These are phyloP conservation scores for Pelobates fuscus DNA, from an alignment of 2,113 vertebrate species.

Conservation along the genomic window DNA sequence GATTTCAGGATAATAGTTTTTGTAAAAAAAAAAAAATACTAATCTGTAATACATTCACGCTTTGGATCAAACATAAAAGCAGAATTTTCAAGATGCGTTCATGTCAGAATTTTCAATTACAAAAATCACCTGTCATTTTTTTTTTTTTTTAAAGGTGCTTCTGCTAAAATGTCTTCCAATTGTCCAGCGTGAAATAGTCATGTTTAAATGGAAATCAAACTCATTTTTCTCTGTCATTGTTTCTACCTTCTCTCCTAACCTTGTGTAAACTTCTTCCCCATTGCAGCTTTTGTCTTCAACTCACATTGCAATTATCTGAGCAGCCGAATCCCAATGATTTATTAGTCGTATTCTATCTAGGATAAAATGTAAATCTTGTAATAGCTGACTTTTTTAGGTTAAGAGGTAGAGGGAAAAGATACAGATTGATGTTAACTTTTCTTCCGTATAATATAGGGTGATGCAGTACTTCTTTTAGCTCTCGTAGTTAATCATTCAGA, in stretches of 20 bases:
- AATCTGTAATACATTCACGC: too few relatives aligned
- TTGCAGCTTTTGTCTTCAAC: slow-evolving; percentile 56
- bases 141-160: neutral
- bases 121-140: too few relatives aligned
- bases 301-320: slow-evolving; percentile 70
- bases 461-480: slow-evolving; percentile 53
- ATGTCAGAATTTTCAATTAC: too few relatives aligned
- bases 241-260: slow-evolving; percentile 51
- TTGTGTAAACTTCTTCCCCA: slow-evolving; percentile 44
- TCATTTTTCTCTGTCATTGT: slow-evolving; percentile 71
- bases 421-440: slow-evolving; percentile 69
- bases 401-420: slow-evolving; percentile 64
- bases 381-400: slow-evolving; percentile 75
- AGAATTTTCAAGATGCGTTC: too few relatives aligned
- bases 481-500: neutral
- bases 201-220: slow-evolving; percentile 59
- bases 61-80: too few relatives aligned
- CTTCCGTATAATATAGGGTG: slow-evolving; percentile 64
- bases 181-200: slow-evolving; percentile 17
- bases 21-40: too few relatives aligned
- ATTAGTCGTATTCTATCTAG: slow-evolving; percentile 70
- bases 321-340: slow-evolving; percentile 68
- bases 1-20: too few relatives aligned
- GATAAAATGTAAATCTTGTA: slow-evolving; percentile 79
- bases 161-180: neutral